A percentile compares a stretch with the other conserved stretches of the same genome.
Conservation (phyloP, 2,888 invertebrate species). For the Leptopilina syphax region DNA sequence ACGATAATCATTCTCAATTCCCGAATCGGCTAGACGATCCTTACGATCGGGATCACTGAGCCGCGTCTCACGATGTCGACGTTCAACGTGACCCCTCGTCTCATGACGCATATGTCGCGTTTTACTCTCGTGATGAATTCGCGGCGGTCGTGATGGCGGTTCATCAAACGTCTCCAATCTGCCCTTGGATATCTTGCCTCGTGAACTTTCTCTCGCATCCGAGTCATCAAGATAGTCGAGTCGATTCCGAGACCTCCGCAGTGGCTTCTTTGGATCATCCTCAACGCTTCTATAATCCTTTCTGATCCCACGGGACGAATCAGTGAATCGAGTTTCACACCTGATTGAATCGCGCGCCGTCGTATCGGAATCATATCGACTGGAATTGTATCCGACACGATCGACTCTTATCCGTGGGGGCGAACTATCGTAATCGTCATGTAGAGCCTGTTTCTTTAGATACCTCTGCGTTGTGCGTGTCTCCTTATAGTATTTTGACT, state of each 20-base stretch:
- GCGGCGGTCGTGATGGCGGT: conserved; percentile 65
- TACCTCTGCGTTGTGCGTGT: conserved; percentile 69
- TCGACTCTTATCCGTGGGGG: conserved; percentile 67
- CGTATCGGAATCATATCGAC: conserved; percentile 73
- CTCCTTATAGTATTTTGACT: conserved; percentile 70
- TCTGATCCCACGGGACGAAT: conserved; percentile 58
- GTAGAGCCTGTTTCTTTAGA: conserved; percentile 64
- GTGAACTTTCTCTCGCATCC: conserved; percentile 67
- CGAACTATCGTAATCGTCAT: conserved; percentile 73
- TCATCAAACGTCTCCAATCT: conserved; percentile 68
- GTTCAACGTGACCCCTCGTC: conserved; percentile 74
- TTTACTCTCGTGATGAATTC: conserved; percentile 70
- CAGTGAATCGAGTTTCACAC: conserved; percentile 65
- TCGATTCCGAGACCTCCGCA: conserved; percentile 69
- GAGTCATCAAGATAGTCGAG: conserved; percentile 71
- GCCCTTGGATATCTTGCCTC: conserved; percentile 59
- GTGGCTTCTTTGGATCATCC: conserved; percentile 67
- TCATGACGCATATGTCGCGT: conserved; percentile 75
- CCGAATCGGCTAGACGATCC: conserved; percentile 86
- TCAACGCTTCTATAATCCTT: conserved; percentile 66
- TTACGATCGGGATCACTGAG: conserved; percentile 78
- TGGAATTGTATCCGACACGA: conserved; percentile 68
- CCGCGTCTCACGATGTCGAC: conserved; percentile 68
- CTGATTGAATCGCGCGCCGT: conserved; percentile 71
- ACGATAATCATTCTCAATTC: conserved; percentile 89